Percentiles rank a stretch among this genome's conserved stretches.
Conservation (phyloP, 2,797 vertebrate genomes). For the Hydrophis major region DNA sequence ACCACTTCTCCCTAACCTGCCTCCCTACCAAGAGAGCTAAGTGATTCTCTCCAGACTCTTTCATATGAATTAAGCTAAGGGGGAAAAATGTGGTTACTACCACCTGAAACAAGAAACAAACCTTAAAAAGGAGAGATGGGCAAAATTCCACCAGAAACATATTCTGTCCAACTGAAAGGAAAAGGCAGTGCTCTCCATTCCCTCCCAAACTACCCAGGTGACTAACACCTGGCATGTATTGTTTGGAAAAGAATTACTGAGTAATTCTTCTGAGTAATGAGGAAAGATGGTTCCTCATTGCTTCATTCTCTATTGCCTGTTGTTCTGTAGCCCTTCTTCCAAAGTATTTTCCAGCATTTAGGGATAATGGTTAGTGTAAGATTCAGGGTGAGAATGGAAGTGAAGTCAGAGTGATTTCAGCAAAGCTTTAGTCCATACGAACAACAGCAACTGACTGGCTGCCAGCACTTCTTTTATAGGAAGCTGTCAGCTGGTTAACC, state of each 20-base stretch:
- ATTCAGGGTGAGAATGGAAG: too few relatives aligned
- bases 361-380: not conserved
- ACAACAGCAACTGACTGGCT: too few relatives aligned
- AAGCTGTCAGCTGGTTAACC: too few relatives aligned
- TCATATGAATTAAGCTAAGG: not conserved
- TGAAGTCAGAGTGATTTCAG: too few relatives aligned
- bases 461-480: too few relatives aligned
- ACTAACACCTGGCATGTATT: not conserved
- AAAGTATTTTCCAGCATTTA: not conserved
- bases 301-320: not conserved
- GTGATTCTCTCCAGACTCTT: not conserved
- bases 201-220: not conserved
- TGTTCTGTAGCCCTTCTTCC: not conserved
- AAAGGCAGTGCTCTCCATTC: not conserved
- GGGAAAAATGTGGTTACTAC: not conserved
- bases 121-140: not conserved
- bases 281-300: not conserved
- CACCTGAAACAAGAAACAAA: not conserved
- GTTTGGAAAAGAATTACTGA: not conserved
- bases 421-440: too few relatives aligned
- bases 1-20: not conserved
- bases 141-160: not conserved
- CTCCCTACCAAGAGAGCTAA: not conserved
- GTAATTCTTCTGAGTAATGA: not conserved
- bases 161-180: not conserved